Percentiles rank a stretch among this genome's conserved stretches.
Evolutionary conservation across 2,113 vertebrate species (phyloP).

Genomic region (Entosphenus tridentatus): DNA sequence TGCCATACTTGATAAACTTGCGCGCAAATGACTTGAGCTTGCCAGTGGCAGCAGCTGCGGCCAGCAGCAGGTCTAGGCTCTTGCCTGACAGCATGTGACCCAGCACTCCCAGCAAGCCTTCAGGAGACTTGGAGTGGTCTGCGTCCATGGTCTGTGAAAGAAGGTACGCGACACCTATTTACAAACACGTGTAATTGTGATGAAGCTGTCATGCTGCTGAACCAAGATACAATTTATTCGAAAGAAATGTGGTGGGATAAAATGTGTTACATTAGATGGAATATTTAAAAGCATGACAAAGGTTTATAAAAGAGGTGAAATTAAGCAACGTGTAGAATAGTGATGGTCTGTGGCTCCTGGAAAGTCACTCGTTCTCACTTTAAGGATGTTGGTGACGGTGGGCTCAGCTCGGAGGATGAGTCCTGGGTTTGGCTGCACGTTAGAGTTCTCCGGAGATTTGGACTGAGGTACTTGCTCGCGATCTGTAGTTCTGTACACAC

Average conservation of each 20-base stretch:
- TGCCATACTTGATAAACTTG: slow-evolving; percentile 78
- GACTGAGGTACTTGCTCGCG: slow-evolving; percentile 51
- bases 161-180: neutral
- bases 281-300: too few species aligned
- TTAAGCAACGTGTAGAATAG: too few species aligned
- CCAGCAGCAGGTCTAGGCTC: slow-evolving; percentile 66
- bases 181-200: neutral
- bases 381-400: slow-evolving; percentile 91
- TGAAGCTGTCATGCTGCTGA: too few species aligned
- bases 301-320: too few species aligned
- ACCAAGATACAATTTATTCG: too few species aligned
- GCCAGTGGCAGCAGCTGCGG: slow-evolving; percentile 70
- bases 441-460: slow-evolving; percentile 70
- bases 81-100: slow-evolving; percentile 97
- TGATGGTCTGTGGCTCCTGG: neutral
- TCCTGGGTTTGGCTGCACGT: slow-evolving; percentile 82
- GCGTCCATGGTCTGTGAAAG: slow-evolving; percentile 63
- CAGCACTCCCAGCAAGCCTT: slow-evolving; percentile 68
- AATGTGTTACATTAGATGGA: too few species aligned
- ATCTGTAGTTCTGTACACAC: slow-evolving; percentile 33
- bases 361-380: slow-evolving; percentile 25
- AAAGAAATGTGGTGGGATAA: too few species aligned
- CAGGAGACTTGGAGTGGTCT: slow-evolving; percentile 84
- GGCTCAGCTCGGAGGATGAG: slow-evolving; percentile 82
- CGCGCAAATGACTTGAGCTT: slow-evolving; percentile 85